A percentile compares a stretch with the other conserved stretches of the same genome.
phyloP scores from a whole-genome alignment of 1,140 invertebrate species.

The Trinorchestia longiramus region DNA sequence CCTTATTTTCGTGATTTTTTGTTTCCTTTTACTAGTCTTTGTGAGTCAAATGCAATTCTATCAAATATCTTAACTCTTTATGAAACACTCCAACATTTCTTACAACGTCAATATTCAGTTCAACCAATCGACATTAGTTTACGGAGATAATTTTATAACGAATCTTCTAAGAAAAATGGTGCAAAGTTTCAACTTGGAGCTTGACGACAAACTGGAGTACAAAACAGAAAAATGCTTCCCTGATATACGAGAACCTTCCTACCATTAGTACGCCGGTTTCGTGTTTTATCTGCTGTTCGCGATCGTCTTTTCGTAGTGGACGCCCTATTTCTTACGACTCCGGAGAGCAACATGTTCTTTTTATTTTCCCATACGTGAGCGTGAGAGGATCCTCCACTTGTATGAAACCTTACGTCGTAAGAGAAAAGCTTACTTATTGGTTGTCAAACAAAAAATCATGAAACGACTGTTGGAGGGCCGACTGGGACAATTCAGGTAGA shows the following conservation, averaged over 20 bases:
- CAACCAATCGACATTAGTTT: constrained; percentile 19
- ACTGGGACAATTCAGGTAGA: constrained; percentile 1
- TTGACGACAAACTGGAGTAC: neutral
- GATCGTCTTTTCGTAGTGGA: constrained; percentile 22
- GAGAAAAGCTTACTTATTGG: constrained; percentile 43
- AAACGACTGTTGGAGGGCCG: constrained; percentile 38
- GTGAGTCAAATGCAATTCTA: neutral
- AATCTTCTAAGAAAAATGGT: constrained; percentile 1
- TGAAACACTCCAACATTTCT: constrained; percentile 32
- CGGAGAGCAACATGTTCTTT: constrained; percentile 11
- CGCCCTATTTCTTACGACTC: constrained; percentile 28
- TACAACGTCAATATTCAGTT: constrained; percentile 28
- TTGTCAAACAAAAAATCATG: constrained; percentile 53
- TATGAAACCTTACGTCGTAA: constrained; percentile 38
- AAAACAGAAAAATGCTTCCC: constrained; percentile 50
- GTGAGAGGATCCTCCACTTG: constrained; percentile 48
- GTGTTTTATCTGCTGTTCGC: neutral
- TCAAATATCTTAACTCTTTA: constrained; percentile 28
- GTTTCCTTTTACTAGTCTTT: neutral
- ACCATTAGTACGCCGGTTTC: constrained; percentile 23
- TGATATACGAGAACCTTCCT: neutral
- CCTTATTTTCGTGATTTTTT: neutral
- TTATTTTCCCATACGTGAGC: constrained; percentile 45
- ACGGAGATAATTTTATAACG: constrained; percentile 16
- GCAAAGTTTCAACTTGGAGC: neutral